A percentile compares a stretch with the other conserved stretches of the same genome.
phyloP scores from a whole-genome alignment of 2,888 invertebrate species.

The Latrodectus elegans region DNA sequence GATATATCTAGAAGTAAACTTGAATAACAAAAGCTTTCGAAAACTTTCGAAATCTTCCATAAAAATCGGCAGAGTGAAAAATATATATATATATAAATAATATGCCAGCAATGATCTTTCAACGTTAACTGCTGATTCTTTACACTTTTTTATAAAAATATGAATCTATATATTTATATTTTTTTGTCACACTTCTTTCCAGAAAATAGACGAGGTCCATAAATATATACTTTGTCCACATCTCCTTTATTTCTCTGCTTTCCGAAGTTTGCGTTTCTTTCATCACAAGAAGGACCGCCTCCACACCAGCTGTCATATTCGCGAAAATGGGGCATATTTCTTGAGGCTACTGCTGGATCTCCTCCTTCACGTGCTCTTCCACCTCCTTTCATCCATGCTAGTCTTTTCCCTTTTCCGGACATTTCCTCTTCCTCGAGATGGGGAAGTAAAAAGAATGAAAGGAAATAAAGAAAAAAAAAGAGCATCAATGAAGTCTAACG shows the following conservation, averaged over 20 bases:
- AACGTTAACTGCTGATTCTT: neutral
- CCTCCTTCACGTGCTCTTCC: neutral
- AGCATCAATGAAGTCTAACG: neutral
- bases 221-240: constrained; percentile 1
- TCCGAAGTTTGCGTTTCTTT: neutral
- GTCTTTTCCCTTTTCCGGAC: neutral
- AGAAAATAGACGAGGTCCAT: neutral
- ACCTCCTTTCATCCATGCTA: neutral
- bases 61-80: neutral
- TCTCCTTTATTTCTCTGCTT: neutral
- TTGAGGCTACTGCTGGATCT: neutral
- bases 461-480: constrained; percentile 2
- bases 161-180: neutral
- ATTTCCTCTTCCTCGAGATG: neutral
- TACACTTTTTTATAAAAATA: neutral
- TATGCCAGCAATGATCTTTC: neutral
- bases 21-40: neutral
- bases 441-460: neutral
- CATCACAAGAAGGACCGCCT: neutral
- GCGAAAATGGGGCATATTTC: constrained; percentile 15
- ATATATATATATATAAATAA: neutral
- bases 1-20: no score
- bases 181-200: neutral
- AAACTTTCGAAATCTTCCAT: neutral
- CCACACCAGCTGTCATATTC: constrained; percentile 18